Conservation (phyloP, 2,113 vertebrate species). For the Apteryx mantelli region DNA sequence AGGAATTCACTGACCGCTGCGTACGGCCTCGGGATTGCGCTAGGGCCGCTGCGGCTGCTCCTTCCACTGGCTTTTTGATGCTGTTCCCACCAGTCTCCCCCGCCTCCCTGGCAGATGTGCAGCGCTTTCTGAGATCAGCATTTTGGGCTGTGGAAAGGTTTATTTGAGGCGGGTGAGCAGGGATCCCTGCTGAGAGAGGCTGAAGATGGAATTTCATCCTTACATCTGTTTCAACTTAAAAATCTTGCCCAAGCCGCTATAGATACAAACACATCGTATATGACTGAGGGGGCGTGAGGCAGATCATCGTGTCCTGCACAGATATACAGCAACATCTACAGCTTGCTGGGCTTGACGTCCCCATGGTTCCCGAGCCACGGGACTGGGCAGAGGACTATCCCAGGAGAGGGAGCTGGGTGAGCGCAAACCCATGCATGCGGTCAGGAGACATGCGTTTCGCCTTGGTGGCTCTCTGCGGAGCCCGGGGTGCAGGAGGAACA, state of each 20-base stretch:
- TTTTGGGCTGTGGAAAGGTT: background rate
- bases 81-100: background rate
- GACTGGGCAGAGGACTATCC: background rate
- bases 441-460: background rate
- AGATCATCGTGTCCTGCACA: background rate
- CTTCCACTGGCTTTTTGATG: fast-evolving
- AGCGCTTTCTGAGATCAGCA: background rate
- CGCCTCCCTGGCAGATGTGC: background rate
- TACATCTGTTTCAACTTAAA: constrained; percentile 64
- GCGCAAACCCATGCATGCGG: fast-evolving
- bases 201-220: constrained; percentile 59
- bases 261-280: background rate
- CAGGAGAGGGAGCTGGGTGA: background rate
- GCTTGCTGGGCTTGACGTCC: background rate
- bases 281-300: background rate
- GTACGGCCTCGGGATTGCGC: fast-evolving
- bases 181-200: constrained; percentile 41
- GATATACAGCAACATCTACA: fast-evolving
- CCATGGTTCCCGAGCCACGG: background rate
- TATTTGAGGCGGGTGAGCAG: background rate
- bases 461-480: background rate
- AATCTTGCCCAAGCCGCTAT: background rate
- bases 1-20: background rate
- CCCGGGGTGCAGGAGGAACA: background rate
- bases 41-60: fast-evolving